phyloP scores from a whole-genome alignment of 1,140 invertebrate species.

The Melanaphis sacchari region DNA sequence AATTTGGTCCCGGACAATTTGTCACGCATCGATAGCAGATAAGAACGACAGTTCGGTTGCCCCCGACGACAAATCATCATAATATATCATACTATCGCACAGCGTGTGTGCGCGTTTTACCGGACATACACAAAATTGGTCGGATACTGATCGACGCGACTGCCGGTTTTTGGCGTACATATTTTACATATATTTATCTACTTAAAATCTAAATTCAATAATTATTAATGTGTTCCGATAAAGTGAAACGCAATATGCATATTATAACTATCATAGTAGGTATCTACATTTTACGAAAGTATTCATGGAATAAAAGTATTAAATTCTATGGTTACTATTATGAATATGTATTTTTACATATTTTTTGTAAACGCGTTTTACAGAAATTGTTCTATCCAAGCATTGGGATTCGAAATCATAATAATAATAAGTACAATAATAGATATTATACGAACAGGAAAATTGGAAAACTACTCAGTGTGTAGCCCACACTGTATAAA shows the following conservation, averaged over 20 bases:
- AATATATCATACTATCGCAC: background rate
- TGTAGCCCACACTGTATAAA: too few species aligned
- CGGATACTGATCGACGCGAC: background rate
- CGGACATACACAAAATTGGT: background rate
- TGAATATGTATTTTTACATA: too few species aligned
- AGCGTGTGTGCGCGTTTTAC: background rate
- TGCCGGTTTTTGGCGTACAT: background rate
- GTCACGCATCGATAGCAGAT: background rate
- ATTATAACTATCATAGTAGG: too few species aligned
- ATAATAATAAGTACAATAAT: too few species aligned
- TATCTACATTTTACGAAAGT: too few species aligned
- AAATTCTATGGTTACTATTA: too few species aligned
- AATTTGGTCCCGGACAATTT: slow-evolving; percentile 21
- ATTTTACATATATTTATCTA: background rate
- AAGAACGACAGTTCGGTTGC: background rate
- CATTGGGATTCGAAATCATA: background rate
- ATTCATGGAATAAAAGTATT: too few species aligned
- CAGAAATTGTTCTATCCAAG: background rate
- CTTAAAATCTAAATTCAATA: background rate
- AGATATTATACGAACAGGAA: background rate
- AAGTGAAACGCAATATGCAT: too few species aligned
- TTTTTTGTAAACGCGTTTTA: background rate
- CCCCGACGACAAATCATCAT: slow-evolving; percentile 13
- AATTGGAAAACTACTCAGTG: background rate
- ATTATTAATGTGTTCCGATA: background rate